These are phyloP conservation scores for Crotalus horridus DNA, from an alignment of 2,113 vertebrate species.

Conservation along the genomic window DNA sequence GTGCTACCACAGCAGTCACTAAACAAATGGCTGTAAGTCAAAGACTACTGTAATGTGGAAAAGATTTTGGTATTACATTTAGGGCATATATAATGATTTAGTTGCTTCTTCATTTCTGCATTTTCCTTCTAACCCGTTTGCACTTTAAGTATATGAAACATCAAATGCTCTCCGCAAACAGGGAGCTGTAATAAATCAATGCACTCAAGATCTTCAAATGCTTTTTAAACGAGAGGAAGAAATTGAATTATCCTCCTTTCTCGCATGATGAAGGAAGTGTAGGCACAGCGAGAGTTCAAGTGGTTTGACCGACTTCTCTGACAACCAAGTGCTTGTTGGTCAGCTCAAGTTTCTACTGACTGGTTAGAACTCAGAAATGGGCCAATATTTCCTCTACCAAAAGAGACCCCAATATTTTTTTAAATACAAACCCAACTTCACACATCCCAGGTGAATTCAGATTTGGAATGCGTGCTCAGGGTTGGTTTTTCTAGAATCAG, in stretches of 20 bases:
- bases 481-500: not conserved
- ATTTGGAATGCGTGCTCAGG: not conserved
- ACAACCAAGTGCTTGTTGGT: not conserved
- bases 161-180: not conserved
- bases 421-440: not conserved
- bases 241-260: slow-evolving; percentile 21
- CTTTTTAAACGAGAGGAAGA: slow-evolving; percentile 28
- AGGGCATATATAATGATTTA: not conserved
- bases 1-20: not conserved
- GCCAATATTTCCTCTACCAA: not conserved
- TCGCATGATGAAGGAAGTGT: slow-evolving; percentile 1
- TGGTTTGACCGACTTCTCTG: slow-evolving; percentile 7
- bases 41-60: not conserved
- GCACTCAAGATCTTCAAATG: slow-evolving; percentile 20
- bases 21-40: not conserved
- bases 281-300: slow-evolving; percentile 14
- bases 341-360: not conserved
- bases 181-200: slow-evolving; percentile 21
- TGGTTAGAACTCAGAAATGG: not conserved
- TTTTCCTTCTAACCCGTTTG: not conserved
- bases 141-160: not conserved
- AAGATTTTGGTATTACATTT: not conserved
- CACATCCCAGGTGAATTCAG: not conserved
- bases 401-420: not conserved
- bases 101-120: not conserved